phyloP scores from a whole-genome alignment of 37 sponge, comb jelly and placozoan species.

The Axinella damicornis region DNA sequence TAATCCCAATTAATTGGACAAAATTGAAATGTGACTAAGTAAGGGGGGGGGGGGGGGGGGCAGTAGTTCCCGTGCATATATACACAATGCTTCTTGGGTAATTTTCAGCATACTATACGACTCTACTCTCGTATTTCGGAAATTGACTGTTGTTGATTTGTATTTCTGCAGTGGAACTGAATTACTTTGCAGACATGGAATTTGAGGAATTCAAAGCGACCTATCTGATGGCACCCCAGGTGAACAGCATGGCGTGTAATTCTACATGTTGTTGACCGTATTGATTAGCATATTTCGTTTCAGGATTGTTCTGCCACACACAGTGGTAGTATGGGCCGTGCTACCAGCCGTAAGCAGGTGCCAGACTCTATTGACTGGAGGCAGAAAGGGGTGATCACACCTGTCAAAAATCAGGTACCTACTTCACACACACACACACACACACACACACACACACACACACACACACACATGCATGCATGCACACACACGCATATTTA shows the following conservation, averaged over 20 bases:
- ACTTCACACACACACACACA: too few species aligned
- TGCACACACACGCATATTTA: neutral
- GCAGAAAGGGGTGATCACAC: conserved; percentile 59
- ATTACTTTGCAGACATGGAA: conserved; percentile 64
- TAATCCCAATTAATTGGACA: too few species aligned
- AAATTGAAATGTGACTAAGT: too few species aligned
- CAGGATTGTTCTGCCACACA: conserved; percentile 72
- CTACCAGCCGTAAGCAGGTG: neutral
- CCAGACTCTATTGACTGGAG: conserved; percentile 79
- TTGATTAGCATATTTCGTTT: neutral
- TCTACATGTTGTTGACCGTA: neutral
- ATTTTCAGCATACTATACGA: too few species aligned
- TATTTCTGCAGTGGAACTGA: conserved; percentile 48
- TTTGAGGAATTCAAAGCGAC: conserved; percentile 63
- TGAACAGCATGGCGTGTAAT: neutral
- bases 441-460: conserved; percentile 22
- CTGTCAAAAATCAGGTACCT: conserved; percentile 85
- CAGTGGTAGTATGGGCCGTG: neutral
- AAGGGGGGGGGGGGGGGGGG: too few species aligned
- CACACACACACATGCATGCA: conserved; percentile 11
- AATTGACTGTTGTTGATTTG: too few species aligned
- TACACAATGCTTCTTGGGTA: too few species aligned
- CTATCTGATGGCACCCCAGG: conserved; percentile 65
- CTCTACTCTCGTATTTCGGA: too few species aligned
- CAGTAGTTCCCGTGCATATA: too few species aligned